Evolutionary conservation across 2,113 vertebrate genomes (phyloP), one percentile per base, ranked within the genome.

Genomic region (Nettapus auritus): DNA sequence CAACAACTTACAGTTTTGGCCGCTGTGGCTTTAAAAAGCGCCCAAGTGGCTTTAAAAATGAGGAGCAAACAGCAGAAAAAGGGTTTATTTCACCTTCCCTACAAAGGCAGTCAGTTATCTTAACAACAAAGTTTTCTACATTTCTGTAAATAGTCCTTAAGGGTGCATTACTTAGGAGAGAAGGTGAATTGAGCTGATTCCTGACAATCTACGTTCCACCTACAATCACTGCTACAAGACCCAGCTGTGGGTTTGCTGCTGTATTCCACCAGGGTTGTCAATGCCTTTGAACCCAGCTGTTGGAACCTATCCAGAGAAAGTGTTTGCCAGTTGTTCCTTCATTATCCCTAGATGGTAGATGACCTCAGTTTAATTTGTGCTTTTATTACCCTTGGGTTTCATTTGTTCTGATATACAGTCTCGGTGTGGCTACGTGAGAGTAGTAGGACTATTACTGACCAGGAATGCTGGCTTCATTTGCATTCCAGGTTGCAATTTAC

Each of bases 291-390:
- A 20, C 34, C 40, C 71, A 46, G 22, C 68, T 26, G 8, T 48
- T 71, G 2, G 4, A 75, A 52, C 60, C 66, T 25, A 23, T 4
- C 59, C 0, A 2, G 38, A 83, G 60, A 38, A 42, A 23, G 31
- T 12, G 7, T 8, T 5, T 62, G 29, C 42, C 59, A 16, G 64
- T 0, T 28, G 67, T 71, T 36, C 42, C 40, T 56, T 38, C 13
- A 4, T 11, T 13, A 2, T 15, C 56, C 25, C 44, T 22, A 22
- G 66, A 3, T 2, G 3, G 34, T 6, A 29, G 56, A 12, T 1
- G 1, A 48, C 26, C 44, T 62, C 86, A 0, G 63, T 57, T 46
- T 12, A 19, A 9, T 21, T 11, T 22, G 56, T 67, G 40, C 10
- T 87, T 83, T 85, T 11, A 29, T 76, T 46, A 44, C 78, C 3